These are phyloP conservation scores for Montipora cactus DNA, from an alignment of 64 coral and sea anemone genomes.

Conservation along the genomic window DNA sequence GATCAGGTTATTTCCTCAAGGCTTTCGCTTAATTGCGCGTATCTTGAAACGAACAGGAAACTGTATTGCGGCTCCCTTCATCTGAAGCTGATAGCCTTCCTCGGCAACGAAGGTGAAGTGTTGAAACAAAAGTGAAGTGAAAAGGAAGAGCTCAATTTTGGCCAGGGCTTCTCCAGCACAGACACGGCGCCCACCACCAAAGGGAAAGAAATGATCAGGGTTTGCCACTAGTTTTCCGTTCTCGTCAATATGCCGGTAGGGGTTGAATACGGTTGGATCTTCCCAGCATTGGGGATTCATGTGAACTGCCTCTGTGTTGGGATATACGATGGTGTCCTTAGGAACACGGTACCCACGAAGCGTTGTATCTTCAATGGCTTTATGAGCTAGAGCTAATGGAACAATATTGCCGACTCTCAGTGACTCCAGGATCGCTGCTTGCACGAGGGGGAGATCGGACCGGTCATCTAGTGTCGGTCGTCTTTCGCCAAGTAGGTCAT, in stretches of 20 bases:
- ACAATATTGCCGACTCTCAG: neutral
- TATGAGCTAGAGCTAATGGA: conserved; percentile 24
- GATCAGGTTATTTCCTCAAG: neutral
- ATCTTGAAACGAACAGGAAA: conserved; percentile 26
- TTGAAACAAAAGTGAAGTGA: conserved; percentile 10
- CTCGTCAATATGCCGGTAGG: conserved; percentile 40
- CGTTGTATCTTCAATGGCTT: neutral
- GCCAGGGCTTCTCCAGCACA: conserved; percentile 54
- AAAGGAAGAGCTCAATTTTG: conserved; percentile 42
- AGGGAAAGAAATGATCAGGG: conserved; percentile 24
- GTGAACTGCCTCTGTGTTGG: conserved; percentile 39
- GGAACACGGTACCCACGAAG: conserved; percentile 46
- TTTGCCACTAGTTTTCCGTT: conserved; percentile 26
- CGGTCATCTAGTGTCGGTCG: conserved; percentile 9
- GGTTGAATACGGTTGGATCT: conserved; percentile 25
- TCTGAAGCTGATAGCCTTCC: neutral
- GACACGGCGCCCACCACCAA: conserved; percentile 33
- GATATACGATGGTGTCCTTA: neutral
- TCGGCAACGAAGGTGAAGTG: conserved; percentile 17
- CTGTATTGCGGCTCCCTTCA: neutral
- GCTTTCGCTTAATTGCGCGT: conserved; percentile 18
- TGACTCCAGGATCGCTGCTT: conserved; percentile 39
- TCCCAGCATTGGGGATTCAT: conserved; percentile 51
- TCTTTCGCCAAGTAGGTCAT: conserved; percentile 6
- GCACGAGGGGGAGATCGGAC: conserved; percentile 17